phyloP scores from a whole-genome alignment of 2,797 vertebrate species.

The Naso thynnoides region DNA sequence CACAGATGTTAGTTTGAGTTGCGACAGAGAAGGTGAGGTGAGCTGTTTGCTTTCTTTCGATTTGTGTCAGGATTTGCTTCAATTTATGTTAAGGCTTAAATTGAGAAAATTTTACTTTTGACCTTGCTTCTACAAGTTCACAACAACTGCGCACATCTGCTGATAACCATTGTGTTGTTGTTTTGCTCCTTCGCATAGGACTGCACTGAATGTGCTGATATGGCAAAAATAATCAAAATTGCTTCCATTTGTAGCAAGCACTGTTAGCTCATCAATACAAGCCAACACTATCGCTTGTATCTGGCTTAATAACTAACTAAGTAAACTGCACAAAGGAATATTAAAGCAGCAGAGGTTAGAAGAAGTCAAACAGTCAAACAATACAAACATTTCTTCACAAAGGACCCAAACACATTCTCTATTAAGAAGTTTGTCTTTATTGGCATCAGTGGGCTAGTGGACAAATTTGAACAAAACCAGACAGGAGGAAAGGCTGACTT shows the following conservation, averaged over 20 bases:
- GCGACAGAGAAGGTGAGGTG: neutral
- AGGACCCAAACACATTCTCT: slow-evolving; percentile 16
- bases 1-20: neutral
- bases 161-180: neutral
- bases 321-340: neutral
- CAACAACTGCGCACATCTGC: neutral
- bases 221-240: neutral
- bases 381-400: neutral
- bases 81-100: too few relatives aligned
- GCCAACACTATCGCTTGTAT: neutral
- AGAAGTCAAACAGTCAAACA: neutral
- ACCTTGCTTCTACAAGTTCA: neutral
- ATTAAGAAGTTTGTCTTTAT: slow-evolving; percentile 74
- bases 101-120: neutral
- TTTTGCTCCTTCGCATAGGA: neutral
- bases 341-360: neutral
- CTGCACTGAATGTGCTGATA: neutral
- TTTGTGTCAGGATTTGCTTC: neutral
- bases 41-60: neutral
- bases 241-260: neutral
- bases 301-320: neutral
- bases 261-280: neutral
- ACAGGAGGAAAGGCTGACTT: slow-evolving; percentile 36
- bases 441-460: slow-evolving; percentile 70
- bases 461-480: slow-evolving; percentile 49